Conservation (phyloP, 2,888 invertebrate species). For the Hypercompe scribonia region DNA sequence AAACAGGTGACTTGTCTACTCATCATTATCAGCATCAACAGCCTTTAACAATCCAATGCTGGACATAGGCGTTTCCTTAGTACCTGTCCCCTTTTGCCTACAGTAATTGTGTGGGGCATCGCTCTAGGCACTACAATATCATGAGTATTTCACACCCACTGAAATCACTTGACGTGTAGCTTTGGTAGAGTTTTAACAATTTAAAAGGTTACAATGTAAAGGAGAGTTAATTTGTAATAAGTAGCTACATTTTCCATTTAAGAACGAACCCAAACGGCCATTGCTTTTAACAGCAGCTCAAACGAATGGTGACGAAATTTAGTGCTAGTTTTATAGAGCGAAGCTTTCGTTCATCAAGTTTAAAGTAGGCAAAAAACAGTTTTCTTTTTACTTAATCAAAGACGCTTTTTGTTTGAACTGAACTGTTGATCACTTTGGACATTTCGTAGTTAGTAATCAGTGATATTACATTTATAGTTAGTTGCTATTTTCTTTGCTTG, state of each 20-base stretch:
- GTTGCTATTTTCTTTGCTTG: not conserved
- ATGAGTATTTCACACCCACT: not conserved
- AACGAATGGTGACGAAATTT: not conserved
- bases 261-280: not conserved
- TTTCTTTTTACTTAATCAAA: not conserved
- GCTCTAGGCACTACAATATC: not conserved
- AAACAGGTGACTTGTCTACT: no score
- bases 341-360: not conserved
- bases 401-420: not conserved
- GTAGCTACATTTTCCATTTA: slow-evolving; percentile 6
- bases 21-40: no score
- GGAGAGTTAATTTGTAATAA: slow-evolving; percentile 2
- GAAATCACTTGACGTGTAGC: not conserved
- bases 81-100: no score
- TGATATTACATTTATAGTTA: not conserved
- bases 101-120: not conserved
- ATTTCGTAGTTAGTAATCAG: not conserved
- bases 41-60: no score
- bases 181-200: not conserved
- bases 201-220: slow-evolving; percentile 1
- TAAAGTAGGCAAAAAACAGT: not conserved
- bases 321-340: not conserved
- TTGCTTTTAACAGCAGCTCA: slow-evolving; percentile 2
- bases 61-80: no score
- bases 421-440: not conserved